Evolutionary conservation across 2,888 invertebrate genomes (phyloP).

Genomic region (Halocaridina rubra): DNA sequence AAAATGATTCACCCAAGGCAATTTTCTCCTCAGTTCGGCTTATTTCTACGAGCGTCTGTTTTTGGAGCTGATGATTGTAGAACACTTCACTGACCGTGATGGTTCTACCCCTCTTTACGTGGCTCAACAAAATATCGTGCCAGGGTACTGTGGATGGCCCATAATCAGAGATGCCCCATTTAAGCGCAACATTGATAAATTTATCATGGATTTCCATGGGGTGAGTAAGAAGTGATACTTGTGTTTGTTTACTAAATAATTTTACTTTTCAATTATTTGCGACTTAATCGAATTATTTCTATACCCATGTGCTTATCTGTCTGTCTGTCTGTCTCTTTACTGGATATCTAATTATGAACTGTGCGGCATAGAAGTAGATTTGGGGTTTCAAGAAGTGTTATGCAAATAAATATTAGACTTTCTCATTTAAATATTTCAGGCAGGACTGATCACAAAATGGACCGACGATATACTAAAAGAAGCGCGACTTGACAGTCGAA

Average conservation of each 20-base stretch:
- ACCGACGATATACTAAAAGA: not conserved
- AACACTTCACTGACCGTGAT: constrained; percentile 22
- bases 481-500: not conserved
- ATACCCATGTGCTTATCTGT: too few relatives aligned
- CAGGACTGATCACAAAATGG: not conserved
- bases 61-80: constrained; percentile 10
- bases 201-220: constrained; percentile 28
- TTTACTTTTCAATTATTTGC: too few relatives aligned
- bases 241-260: too few relatives aligned
- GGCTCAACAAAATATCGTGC: constrained; percentile 22
- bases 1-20: not conserved
- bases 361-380: too few relatives aligned
- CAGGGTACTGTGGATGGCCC: constrained; percentile 41
- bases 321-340: too few relatives aligned
- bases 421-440: too few relatives aligned
- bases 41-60: constrained; percentile 30
- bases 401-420: too few relatives aligned
- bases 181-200: constrained; percentile 2
- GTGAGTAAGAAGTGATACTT: too few relatives aligned
- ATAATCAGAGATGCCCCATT: constrained; percentile 16
- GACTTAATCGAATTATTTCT: too few relatives aligned
- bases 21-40: not conserved
- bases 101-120: constrained; percentile 32
- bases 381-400: too few relatives aligned
- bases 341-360: too few relatives aligned